Percentiles rank a stretch among this genome's conserved stretches.
These are phyloP conservation scores for Enteromius unitaeniatus DNA, from an alignment of 2,797 vertebrate species.

Conservation along the genomic window DNA sequence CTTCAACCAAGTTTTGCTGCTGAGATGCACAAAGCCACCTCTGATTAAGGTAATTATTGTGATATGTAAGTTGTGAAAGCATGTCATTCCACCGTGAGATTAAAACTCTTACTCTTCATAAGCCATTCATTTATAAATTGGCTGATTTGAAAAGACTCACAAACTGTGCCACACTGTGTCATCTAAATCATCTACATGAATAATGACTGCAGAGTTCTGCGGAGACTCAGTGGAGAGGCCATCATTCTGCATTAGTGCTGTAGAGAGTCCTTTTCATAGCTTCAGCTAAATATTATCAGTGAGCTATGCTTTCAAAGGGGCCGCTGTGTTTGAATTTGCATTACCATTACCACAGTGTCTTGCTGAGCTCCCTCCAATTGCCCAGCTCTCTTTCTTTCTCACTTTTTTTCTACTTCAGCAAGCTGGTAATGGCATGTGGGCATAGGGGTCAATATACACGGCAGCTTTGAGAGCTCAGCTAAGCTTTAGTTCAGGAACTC, in stretches of 20 bases:
- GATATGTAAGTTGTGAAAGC: slow-evolving; percentile 42
- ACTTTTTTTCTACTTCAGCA: slow-evolving; percentile 8
- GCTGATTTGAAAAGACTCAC: slow-evolving; percentile 44
- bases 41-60: slow-evolving; percentile 44
- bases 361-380: slow-evolving; percentile 23
- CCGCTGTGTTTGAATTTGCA: slow-evolving; percentile 11
- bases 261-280: slow-evolving; percentile 31
- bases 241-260: slow-evolving; percentile 48
- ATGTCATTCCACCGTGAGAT: slow-evolving; percentile 40
- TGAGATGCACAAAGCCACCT: slow-evolving; percentile 36
- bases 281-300: slow-evolving; percentile 40
- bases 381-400: slow-evolving; percentile 19
- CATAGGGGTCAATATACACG: slow-evolving; percentile 32
- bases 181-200: slow-evolving; percentile 52
- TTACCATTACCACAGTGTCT: neutral
- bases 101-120: slow-evolving; percentile 47
- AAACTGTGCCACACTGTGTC: slow-evolving; percentile 41
- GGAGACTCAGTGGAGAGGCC: slow-evolving; percentile 36
- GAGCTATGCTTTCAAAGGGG: slow-evolving; percentile 20
- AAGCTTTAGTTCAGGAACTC: slow-evolving; percentile 35
- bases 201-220: slow-evolving; percentile 33
- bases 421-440: slow-evolving; percentile 48
- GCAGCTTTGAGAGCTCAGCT: slow-evolving; percentile 8
- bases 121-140: slow-evolving; percentile 50
- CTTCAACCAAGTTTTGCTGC: slow-evolving; percentile 9